Percentiles rank a stretch among this genome's conserved stretches.
Conservation (phyloP, 2,113 vertebrate species). For the Oriolus oriolus region DNA sequence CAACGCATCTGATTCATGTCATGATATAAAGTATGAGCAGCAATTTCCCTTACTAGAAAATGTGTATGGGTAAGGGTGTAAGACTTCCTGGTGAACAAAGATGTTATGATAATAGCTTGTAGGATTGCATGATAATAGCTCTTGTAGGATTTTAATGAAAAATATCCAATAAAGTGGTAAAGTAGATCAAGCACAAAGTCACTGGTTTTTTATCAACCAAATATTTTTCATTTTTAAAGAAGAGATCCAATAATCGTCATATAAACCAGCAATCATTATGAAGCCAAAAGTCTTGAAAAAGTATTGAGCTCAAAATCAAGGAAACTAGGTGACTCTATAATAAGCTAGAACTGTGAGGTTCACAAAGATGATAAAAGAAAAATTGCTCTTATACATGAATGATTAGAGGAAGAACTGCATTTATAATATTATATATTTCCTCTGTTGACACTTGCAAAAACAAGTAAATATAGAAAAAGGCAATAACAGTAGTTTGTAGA, state of each 20-base stretch:
- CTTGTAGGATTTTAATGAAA: neutral
- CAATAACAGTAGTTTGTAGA: neutral
- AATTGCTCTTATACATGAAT: neutral
- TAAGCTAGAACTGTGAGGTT: neutral
- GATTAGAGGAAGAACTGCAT: neutral
- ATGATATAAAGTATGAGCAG: neutral
- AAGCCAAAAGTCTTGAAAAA: neutral
- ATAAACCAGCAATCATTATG: neutral
- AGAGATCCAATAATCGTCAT: neutral
- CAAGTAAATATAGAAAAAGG: neutral
- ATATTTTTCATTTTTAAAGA: neutral
- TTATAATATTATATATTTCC: neutral
- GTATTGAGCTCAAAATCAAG: neutral
- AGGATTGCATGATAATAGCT: neutral
- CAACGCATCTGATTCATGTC: neutral
- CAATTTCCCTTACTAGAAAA: neutral
- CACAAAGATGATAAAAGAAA: neutral
- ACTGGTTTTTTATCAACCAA: neutral
- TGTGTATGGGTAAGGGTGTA: neutral
- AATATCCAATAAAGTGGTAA: neutral
- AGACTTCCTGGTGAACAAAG: neutral
- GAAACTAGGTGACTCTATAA: neutral
- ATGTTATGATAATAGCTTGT: too few species aligned
- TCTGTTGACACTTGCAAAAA: neutral
- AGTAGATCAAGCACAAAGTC: neutral